Conservation (phyloP, 2,113 vertebrate genomes). For the Stegostoma tigrinum region DNA sequence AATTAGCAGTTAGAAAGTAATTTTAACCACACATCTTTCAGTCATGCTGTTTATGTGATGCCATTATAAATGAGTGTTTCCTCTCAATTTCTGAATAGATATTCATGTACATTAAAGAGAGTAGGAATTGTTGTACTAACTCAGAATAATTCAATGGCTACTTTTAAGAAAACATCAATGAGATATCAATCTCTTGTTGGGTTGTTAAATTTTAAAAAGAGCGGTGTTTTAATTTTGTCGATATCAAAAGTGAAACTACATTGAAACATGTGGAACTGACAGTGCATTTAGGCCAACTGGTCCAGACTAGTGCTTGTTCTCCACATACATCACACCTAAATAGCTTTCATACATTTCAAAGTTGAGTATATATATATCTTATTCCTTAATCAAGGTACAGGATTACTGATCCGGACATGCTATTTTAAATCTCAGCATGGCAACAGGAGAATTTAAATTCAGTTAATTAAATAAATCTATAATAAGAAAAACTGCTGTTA, state of each 20-base stretch:
- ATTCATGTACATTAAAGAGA: neutral
- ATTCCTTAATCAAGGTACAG: neutral
- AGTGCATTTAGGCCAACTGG: neutral
- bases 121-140: neutral
- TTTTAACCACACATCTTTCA: neutral
- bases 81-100: neutral
- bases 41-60: neutral
- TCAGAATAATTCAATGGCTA: neutral
- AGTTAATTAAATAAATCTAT: neutral
- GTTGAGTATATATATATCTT: neutral
- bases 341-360: neutral
- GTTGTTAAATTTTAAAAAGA: neutral
- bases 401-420: neutral
- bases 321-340: neutral
- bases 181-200: neutral
- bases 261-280: neutral
- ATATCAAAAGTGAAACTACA: neutral
- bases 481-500: neutral
- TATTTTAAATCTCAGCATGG: too few relatives aligned
- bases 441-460: too few relatives aligned
- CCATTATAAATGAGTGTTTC: neutral
- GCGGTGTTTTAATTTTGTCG: neutral
- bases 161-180: neutral
- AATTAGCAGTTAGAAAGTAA: neutral
- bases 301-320: neutral